Base-by-base conservation (phyloP, 2,888 invertebrate species). In the Melanotus villosus region DNA sequence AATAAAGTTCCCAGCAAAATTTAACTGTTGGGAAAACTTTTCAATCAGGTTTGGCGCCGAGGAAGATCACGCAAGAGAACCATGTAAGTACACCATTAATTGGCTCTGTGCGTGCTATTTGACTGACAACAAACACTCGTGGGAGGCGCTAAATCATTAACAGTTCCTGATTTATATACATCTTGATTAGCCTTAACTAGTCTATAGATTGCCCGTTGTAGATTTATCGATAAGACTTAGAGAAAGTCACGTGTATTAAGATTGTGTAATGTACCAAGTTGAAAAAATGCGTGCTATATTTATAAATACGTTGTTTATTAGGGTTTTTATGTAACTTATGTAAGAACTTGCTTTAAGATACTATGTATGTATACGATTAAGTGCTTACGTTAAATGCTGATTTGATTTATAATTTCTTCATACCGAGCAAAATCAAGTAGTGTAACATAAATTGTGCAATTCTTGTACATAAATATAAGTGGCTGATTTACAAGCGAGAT, bases 91-190 rank as follows among this genome's bases (percentile, higher is more conserved):
- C 10, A 52, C 62, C 36, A 78, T 78, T 78, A 78, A 78, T 79
- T 78, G 77, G 77, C 73, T 72, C 63, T 72, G 72, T 77, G 75
- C 78, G 76, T 77, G 78, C 73, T 67, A 69, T 72, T 75, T 76
- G 78, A 76, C 74, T 77, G 78, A 77, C 76, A 76, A 74, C 74
- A 71, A 71, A 70, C 66, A 73, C 66, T 76, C 79, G 80, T 80
- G 79, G 79, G 80, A 77, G 78, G 80, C 76, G 77, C 74, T 76
- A 78, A 75, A 77, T 78, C 77, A 76, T 78, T 77, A 77, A 76
- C 77, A 66, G 72, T 75, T 72, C 70, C 75, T 79, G 77, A 79
- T 78, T 80, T 80, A 78, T 77, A 58, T 65, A 58, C 66, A 69
- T 75, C 70, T 71, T 68, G 68, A 71, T 71, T 68, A 69, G 9